These are phyloP conservation scores for Cartodere bifasciata DNA, from an alignment of 2,888 invertebrate genomes.

Conservation along the genomic window DNA sequence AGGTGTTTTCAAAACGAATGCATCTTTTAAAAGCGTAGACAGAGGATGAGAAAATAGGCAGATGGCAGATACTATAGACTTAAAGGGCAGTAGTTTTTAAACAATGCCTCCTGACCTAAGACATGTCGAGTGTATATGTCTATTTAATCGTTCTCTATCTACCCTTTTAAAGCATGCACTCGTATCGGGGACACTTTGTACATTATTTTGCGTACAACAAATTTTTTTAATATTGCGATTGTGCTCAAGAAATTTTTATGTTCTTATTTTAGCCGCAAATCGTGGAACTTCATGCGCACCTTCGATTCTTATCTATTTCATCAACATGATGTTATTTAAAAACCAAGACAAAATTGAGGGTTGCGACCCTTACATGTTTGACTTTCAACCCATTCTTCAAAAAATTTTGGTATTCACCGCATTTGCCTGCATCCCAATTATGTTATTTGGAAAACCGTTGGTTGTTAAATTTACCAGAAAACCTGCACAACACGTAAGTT, in stretches of 20 bases:
- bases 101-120: too few relatives aligned
- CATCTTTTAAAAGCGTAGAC: too few relatives aligned
- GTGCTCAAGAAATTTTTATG: too few relatives aligned
- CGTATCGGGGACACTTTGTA: too few relatives aligned
- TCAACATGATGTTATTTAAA: slow-evolving; percentile 62
- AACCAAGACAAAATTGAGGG: slow-evolving; percentile 22
- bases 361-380: slow-evolving; percentile 48
- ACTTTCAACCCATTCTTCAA: slow-evolving; percentile 48
- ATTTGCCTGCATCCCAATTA: slow-evolving; percentile 58
- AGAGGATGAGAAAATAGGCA: background rate
- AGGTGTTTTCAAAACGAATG: too few relatives aligned
- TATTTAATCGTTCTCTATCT: too few relatives aligned
- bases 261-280: slow-evolving; percentile 14
- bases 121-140: too few relatives aligned
- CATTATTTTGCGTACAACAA: too few relatives aligned
- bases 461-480: slow-evolving; percentile 38
- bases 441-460: slow-evolving; percentile 69
- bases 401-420: slow-evolving; percentile 48
- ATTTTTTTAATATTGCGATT: slow-evolving; percentile 3
- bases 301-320: slow-evolving; percentile 62
- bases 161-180: too few relatives aligned
- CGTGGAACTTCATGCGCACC: slow-evolving; percentile 51
- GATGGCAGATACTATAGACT: too few relatives aligned
- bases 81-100: too few relatives aligned
- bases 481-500: slow-evolving; percentile 4